Conservation (phyloP, 2,888 invertebrate species). For the Tetranychus piercei region DNA sequence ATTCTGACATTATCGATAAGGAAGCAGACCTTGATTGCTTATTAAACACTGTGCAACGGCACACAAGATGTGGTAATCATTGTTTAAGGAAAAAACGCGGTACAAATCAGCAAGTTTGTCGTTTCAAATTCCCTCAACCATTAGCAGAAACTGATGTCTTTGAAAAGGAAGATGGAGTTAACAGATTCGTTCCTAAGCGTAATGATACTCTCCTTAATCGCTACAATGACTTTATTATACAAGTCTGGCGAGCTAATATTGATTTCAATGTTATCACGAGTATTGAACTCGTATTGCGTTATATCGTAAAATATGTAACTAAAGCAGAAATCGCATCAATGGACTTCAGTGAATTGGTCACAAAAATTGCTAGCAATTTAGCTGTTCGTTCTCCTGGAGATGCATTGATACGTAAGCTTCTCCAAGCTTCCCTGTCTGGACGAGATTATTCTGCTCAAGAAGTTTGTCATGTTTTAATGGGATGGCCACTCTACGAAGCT, state of each 20-base stretch:
- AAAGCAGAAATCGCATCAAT: background rate
- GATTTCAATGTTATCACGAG: slow-evolving; percentile 16
- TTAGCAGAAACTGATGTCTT: background rate
- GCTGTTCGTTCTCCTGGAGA: too few species aligned
- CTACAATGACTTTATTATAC: slow-evolving; percentile 18
- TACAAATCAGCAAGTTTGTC: background rate
- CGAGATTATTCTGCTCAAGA: slow-evolving; percentile 23
- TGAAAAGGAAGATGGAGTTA: background rate
- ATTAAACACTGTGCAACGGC: background rate
- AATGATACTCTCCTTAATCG: slow-evolving; percentile 19
- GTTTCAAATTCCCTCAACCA: background rate
- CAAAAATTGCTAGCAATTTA: too few species aligned
- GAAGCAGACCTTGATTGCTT: background rate
- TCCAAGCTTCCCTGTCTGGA: too few species aligned
- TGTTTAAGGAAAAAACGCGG: background rate
- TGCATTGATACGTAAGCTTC: too few species aligned
- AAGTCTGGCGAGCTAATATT: slow-evolving; percentile 23
- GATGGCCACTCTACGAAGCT: slow-evolving; percentile 11
- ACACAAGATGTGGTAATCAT: background rate
- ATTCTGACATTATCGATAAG: too few species aligned
- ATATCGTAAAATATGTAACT: background rate
- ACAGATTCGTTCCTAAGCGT: background rate
- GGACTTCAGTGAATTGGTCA: too few species aligned
- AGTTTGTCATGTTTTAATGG: slow-evolving; percentile 17
- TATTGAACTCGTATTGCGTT: slow-evolving; percentile 9